phyloP scores from a whole-genome alignment of 2,888 invertebrate species.

The Pristionchus japonicus region DNA sequence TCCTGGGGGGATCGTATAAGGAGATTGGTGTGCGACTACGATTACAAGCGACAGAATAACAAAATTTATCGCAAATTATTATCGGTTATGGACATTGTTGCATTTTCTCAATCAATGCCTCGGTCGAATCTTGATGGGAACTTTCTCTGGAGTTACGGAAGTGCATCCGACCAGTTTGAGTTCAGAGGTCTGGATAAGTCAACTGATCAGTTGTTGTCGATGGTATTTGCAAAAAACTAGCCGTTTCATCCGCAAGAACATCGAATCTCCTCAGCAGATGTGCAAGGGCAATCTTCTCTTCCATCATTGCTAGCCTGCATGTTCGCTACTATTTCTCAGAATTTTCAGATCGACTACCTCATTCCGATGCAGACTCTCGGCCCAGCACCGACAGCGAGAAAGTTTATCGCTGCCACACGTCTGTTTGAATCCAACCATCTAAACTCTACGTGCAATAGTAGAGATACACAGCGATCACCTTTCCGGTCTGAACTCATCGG shows the following conservation, averaged over 20 bases:
- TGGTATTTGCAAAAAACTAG: too few species aligned
- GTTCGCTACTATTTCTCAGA: too few species aligned
- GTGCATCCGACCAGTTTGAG: background rate
- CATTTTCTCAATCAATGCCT: background rate
- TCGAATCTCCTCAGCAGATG: conserved; percentile 35
- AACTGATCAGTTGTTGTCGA: background rate
- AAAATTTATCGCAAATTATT: too few species aligned
- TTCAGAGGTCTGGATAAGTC: background rate
- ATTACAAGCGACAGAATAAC: too few species aligned
- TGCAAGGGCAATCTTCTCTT: conserved; percentile 36
- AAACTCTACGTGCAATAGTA: background rate
- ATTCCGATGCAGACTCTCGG: conserved; percentile 14
- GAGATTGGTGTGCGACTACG: too few species aligned
- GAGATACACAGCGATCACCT: conserved; percentile 49
- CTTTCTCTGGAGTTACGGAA: background rate
- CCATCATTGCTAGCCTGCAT: conserved; percentile 1
- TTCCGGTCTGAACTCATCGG: conserved; percentile 69
- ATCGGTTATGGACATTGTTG: too few species aligned
- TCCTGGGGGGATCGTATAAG: too few species aligned
- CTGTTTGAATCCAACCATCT: background rate
- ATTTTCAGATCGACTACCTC: background rate
- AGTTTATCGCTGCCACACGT: background rate
- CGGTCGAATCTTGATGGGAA: background rate
- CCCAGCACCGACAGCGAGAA: conserved; percentile 9
- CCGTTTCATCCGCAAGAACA: background rate